Conservation (phyloP, 2,113 vertebrate genomes). For the Rhinoderma darwinii region DNA sequence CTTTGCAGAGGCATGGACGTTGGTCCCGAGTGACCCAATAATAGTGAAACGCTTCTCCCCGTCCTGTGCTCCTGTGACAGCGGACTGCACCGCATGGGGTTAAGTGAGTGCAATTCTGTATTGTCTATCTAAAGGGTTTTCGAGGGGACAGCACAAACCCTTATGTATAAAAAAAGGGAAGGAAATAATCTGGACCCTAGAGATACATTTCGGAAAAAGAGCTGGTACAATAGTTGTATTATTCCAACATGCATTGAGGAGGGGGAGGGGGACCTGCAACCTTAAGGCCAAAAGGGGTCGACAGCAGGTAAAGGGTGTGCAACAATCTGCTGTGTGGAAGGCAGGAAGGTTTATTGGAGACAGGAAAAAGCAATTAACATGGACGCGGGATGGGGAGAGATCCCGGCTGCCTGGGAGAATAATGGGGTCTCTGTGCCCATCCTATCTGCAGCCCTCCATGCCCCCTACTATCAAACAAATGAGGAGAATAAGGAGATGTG, state of each 20-base stretch:
- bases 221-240: slow-evolving; percentile 8
- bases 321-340: slow-evolving; percentile 15
- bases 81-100: slow-evolving; percentile 50
- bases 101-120: neutral
- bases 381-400: slow-evolving; percentile 32
- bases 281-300: slow-evolving; percentile 27
- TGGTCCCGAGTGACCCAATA: slow-evolving; percentile 16
- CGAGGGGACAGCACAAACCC: slow-evolving; percentile 13
- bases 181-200: slow-evolving; percentile 19
- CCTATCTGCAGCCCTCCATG: slow-evolving; percentile 34
- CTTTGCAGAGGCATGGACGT: slow-evolving; percentile 51
- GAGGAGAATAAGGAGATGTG: neutral
- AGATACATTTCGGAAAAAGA: neutral
- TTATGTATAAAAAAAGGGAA: neutral
- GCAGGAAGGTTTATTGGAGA: neutral
- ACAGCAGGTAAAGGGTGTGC: slow-evolving; percentile 7
- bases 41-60: neutral
- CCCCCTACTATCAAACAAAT: neutral
- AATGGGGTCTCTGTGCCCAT: slow-evolving; percentile 24
- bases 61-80: slow-evolving; percentile 12
- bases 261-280: slow-evolving; percentile 14
- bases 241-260: slow-evolving; percentile 33
- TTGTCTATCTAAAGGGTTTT: slow-evolving; percentile 17
- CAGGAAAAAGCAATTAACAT: slow-evolving; percentile 35
- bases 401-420: neutral